Evolutionary conservation across 2,888 invertebrate genomes (phyloP).

Genomic region (Andrena hattorfiana): DNA sequence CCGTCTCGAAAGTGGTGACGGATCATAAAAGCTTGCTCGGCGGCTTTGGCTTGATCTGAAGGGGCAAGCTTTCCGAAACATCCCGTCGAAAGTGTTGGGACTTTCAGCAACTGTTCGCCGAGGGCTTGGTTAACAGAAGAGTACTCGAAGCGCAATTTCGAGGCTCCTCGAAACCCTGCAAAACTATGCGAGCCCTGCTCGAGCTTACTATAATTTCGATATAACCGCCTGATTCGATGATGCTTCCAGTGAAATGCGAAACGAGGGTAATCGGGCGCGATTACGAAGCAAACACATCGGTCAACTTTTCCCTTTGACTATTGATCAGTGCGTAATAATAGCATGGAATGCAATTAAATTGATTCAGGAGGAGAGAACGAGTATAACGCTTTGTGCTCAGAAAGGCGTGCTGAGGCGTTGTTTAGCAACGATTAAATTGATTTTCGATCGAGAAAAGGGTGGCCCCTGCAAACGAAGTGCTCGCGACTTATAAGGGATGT

Average conservation of each 20-base stretch:
- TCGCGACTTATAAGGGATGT: too few relatives aligned
- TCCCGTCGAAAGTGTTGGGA: constrained; percentile 19
- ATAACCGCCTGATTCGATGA: constrained; percentile 18
- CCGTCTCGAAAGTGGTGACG: constrained; percentile 2
- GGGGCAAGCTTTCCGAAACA: not conserved
- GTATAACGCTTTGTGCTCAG: not conserved
- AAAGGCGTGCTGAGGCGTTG: not conserved
- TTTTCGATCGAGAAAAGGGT: too few relatives aligned
- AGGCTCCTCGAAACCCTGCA: not conserved
- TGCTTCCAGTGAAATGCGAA: not conserved
- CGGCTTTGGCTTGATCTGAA: constrained; percentile 11
- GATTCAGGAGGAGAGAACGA: not conserved
- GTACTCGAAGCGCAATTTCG: constrained; percentile 34
- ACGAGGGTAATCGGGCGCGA: constrained; percentile 21
- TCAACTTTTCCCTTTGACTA: constrained; percentile 32
- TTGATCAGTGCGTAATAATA: constrained; percentile 29
- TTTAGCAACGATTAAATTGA: too few relatives aligned
- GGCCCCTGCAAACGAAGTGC: too few relatives aligned
- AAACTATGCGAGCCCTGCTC: constrained; percentile 40
- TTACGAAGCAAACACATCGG: constrained; percentile 24
- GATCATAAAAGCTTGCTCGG: constrained; percentile 15
- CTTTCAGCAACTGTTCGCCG: constrained; percentile 13
- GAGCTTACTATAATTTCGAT: constrained; percentile 23
- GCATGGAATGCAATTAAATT: constrained; percentile 6
- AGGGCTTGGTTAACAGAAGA: constrained; percentile 20